These are phyloP conservation scores for Cotesia typhae DNA, from an alignment of 1,140 invertebrate species.

Conservation along the genomic window DNA sequence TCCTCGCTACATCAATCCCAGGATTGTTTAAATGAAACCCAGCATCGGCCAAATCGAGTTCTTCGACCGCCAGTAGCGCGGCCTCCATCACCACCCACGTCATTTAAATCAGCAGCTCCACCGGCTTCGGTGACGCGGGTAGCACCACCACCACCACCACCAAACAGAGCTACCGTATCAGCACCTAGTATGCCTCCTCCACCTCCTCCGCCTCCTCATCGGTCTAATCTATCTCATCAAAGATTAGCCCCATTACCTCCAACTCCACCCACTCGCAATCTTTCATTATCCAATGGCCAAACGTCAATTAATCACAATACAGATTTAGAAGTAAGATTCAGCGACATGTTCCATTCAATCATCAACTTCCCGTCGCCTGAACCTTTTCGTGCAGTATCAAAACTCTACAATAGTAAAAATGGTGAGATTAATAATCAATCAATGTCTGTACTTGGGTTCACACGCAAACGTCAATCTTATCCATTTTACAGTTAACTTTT, in stretches of 20 bases:
- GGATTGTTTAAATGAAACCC: conserved; percentile 62
- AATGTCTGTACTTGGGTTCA: conserved; percentile 28
- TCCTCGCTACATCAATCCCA: conserved; percentile 67
- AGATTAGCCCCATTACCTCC: conserved; percentile 51
- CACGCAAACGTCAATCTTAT: conserved; percentile 27
- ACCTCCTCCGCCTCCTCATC: conserved; percentile 58
- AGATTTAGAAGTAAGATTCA: conserved; percentile 66
- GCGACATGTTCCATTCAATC: conserved; percentile 64
- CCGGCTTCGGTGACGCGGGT: conserved; percentile 44
- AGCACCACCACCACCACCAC: conserved; percentile 59
- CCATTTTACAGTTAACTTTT: conserved; percentile 25
- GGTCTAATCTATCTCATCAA: conserved; percentile 50
- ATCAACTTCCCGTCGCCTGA: conserved; percentile 66
- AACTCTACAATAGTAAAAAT: conserved; percentile 69
- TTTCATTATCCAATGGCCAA: conserved; percentile 52
- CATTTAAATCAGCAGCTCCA: conserved; percentile 34
- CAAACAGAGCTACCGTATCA: conserved; percentile 50
- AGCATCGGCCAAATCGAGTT: conserved; percentile 51
- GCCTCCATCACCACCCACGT: conserved; percentile 62
- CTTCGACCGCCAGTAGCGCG: conserved; percentile 57
- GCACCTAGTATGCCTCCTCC: conserved; percentile 60
- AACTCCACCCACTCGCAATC: conserved; percentile 51
- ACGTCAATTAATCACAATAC: conserved; percentile 46
- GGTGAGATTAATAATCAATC: conserved; percentile 54
- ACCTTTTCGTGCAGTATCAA: conserved; percentile 62